Evolutionary conservation across 2,888 invertebrate species (phyloP).

Genomic region (Stegophylla sp.): DNA sequence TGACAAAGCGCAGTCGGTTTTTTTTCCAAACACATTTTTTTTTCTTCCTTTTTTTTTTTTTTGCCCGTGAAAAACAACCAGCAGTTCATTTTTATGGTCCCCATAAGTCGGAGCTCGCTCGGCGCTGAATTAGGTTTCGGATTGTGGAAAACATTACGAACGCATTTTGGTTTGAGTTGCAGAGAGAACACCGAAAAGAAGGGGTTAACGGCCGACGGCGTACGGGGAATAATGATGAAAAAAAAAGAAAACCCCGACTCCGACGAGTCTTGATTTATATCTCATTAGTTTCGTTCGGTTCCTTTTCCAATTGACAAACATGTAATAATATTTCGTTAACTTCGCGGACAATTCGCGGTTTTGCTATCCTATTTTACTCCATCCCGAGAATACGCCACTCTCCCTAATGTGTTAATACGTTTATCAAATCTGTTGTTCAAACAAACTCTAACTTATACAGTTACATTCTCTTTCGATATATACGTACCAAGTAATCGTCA

Average conservation of each 20-base stretch:
- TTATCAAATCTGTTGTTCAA: neutral
- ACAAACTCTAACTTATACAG: too few relatives aligned
- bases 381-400: neutral
- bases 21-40: slow-evolving; percentile 26
- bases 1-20: slow-evolving; percentile 30
- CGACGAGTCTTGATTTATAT: slow-evolving; percentile 42
- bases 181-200: neutral
- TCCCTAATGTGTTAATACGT: neutral
- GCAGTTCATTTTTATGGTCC: slow-evolving; percentile 52
- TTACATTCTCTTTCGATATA: too few relatives aligned
- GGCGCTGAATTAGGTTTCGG: slow-evolving; percentile 43
- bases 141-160: slow-evolving; percentile 44
- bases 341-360: neutral
- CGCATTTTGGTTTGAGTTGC: slow-evolving; percentile 20
- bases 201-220: neutral
- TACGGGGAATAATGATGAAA: slow-evolving; percentile 14
- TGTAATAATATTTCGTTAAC: slow-evolving; percentile 18
- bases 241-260: slow-evolving; percentile 21
- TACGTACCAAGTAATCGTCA: too few relatives aligned
- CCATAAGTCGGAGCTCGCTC: slow-evolving; percentile 48
- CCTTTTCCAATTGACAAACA: slow-evolving; percentile 14
- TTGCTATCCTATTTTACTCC: neutral
- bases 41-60: neutral
- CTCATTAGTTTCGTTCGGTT: slow-evolving; percentile 25
- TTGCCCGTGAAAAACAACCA: slow-evolving; percentile 36